phyloP scores from a whole-genome alignment of 2,113 vertebrate species.

The Sinocyclocheilus grahami region DNA sequence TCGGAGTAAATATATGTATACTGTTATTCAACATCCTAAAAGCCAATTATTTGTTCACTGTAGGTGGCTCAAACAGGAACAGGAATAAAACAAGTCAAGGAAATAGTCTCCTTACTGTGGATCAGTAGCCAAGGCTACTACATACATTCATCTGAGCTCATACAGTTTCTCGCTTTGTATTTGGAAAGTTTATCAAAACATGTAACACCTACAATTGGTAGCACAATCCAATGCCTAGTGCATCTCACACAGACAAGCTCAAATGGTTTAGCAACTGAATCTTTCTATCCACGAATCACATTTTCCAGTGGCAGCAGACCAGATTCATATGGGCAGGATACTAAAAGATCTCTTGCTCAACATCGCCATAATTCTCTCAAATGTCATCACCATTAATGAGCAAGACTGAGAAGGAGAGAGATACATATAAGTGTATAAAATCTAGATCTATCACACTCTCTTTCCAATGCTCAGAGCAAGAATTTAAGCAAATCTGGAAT shows the following conservation, averaged over 20 bases:
- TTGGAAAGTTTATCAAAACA: background rate
- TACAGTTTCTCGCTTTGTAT: background rate
- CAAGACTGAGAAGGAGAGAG: background rate
- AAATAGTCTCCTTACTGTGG: no score
- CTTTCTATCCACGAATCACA: background rate
- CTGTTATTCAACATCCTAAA: background rate
- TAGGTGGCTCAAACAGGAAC: constrained; percentile 1
- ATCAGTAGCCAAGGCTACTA: background rate
- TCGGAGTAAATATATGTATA: background rate
- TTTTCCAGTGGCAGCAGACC: background rate
- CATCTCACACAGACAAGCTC: background rate
- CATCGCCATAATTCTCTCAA: background rate
- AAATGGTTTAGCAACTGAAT: background rate
- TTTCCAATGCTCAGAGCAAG: background rate
- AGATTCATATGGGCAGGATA: background rate
- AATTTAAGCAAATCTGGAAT: constrained; percentile 10
- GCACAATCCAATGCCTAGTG: no score
- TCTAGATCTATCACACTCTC: background rate
- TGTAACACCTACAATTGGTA: background rate
- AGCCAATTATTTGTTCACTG: background rate
- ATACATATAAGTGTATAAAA: background rate
- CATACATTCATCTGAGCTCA: background rate
- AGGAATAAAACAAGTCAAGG: background rate
- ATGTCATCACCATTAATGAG: background rate
- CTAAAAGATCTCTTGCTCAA: background rate